Conservation (phyloP, 2,888 invertebrate genomes). For the Lasioglossum pauxillum region DNA sequence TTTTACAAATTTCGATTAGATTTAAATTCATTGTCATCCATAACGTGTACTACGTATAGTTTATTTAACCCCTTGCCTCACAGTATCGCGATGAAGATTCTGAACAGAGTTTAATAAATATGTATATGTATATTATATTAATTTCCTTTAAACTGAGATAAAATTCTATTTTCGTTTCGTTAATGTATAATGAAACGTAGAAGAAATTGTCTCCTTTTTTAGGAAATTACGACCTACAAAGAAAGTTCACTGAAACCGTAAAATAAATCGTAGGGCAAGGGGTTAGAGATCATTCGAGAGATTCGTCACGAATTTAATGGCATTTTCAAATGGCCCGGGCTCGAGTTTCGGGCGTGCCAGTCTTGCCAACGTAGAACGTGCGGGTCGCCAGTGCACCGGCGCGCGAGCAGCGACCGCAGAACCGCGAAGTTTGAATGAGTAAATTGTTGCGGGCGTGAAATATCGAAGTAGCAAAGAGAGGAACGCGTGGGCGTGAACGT, state of each 20-base stretch:
- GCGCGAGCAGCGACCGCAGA: neutral
- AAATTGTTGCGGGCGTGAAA: neutral
- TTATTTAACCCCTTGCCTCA: neutral
- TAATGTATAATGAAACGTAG: too few species aligned
- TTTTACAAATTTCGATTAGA: neutral
- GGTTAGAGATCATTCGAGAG: neutral
- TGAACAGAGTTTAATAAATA: too few species aligned
- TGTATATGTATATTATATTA: too few species aligned
- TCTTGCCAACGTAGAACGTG: neutral
- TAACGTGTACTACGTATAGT: neutral
- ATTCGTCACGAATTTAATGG: neutral
- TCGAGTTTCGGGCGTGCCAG: neutral
- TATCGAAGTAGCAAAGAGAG: neutral
- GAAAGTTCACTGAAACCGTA: too few species aligned
- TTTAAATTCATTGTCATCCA: neutral
- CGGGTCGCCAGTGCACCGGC: neutral
- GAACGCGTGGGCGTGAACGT: constrained; percentile 6
- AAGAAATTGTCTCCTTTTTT: too few species aligned
- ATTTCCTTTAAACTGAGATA: too few species aligned
- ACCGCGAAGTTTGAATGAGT: neutral
- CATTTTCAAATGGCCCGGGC: neutral
- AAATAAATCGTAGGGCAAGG: too few species aligned
- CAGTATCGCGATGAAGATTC: too few species aligned
- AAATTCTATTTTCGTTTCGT: too few species aligned
- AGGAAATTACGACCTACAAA: too few species aligned